Evolutionary conservation across 2,888 invertebrate species (phyloP), one percentile per base, ranked within the genome.

Genomic region (Dicyrtoma fusca): DNA sequence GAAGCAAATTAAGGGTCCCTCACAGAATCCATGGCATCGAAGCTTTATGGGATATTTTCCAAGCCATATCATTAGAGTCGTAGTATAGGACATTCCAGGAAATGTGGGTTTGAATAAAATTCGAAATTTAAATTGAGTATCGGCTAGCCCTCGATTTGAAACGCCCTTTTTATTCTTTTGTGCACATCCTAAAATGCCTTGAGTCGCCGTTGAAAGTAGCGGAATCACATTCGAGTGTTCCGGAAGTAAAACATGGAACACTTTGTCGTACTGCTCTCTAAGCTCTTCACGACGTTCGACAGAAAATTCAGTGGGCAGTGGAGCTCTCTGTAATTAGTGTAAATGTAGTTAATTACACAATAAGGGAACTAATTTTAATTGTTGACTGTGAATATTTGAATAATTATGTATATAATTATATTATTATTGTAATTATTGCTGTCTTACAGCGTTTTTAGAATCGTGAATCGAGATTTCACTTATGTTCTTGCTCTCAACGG

Each of bases 1-100:
- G n/a, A 78, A 62, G 63, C 74, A 75, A 14, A 78, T 72, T 2
- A 74, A 68, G 2, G 78, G 78, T n/a, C 78, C 77, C 59, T 75
- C 71, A 1, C 75, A 74, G 71, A 61, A 76, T 4, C 77, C 77
- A 26, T 73, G 47, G 17, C 75, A 73, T 55, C 65, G 65, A 2
- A 77, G 63, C 25, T 71, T 74, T 47, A 77, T 64, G 0, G 76
- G 75, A 6, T 63, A 47, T 1, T 69, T 47, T n/a, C 75, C 75
- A 1, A 73, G 47, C 74, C 75, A 75, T 21, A 77, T 64, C 11
- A 47, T 23, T 13, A 77, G 68, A n/a, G 23, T 69, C 23, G 70
- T 65, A 14, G 74, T 69, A 44, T 75, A 77, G 1, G 74, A 69
- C 23, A 75, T 61, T 11, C 72, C 72, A 2, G 76, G 74, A 21